phyloP scores from a whole-genome alignment of 1,140 invertebrate species.

The Rhagoletis pomonella region DNA sequence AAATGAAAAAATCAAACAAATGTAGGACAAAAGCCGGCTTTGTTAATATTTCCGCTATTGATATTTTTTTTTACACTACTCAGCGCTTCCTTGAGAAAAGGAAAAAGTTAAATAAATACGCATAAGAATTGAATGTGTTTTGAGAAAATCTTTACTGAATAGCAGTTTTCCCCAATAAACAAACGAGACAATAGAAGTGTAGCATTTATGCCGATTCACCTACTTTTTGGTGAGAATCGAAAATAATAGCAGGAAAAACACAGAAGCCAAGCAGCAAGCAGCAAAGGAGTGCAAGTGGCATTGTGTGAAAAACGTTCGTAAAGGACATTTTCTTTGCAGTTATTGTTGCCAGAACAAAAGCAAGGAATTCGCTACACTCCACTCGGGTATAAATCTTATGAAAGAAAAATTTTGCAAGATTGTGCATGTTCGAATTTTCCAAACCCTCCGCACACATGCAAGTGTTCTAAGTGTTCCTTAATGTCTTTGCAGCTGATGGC shows the following conservation, averaged over 20 bases:
- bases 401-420: slow-evolving; percentile 2
- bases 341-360: slow-evolving; percentile 2
- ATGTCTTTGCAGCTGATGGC: too few relatives aligned
- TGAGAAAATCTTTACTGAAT: slow-evolving; percentile 2
- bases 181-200: background rate
- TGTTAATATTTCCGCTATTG: slow-evolving; percentile 27
- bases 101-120: slow-evolving; percentile 15
- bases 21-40: background rate
- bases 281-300: slow-evolving; percentile 17
- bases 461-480: background rate
- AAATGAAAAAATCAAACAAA: slow-evolving; percentile 4
- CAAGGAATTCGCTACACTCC: background rate
- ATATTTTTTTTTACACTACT: background rate
- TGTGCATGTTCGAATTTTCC: background rate
- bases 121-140: background rate
- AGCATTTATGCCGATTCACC: slow-evolving; percentile 22
- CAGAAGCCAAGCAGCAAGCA: background rate
- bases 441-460: too few relatives aligned
- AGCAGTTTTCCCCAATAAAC: background rate
- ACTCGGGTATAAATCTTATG: background rate
- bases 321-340: background rate
- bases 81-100: slow-evolving; percentile 29
- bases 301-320: slow-evolving; percentile 22
- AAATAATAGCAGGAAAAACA: background rate
- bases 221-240: background rate